Percentiles rank a stretch among this genome's conserved stretches.
phyloP scores from a whole-genome alignment of 2,113 vertebrate genomes.

The Oceanites oceanicus region DNA sequence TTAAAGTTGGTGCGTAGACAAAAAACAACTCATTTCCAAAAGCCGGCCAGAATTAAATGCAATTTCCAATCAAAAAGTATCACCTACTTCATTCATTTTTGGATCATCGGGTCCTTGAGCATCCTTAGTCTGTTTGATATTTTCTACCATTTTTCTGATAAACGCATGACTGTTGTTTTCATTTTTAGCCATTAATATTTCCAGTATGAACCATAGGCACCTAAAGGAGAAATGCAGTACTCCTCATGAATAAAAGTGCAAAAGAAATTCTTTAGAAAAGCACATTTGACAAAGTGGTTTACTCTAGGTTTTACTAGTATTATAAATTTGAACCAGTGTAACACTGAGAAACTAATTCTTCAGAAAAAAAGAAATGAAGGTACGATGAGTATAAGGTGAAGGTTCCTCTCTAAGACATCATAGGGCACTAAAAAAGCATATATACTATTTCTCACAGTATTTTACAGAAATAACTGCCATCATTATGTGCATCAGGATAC shows the following conservation, averaged over 20 bases:
- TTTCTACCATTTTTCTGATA: constrained; percentile 99
- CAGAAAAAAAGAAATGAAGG: neutral
- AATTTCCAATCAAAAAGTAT: neutral
- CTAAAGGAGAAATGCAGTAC: constrained; percentile 61
- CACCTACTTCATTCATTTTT: constrained; percentile 95
- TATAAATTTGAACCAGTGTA: neutral
- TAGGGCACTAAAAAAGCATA: neutral
- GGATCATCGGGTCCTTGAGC: constrained; percentile 89
- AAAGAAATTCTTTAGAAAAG: neutral
- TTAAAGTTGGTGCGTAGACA: neutral
- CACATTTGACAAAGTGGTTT: neutral
- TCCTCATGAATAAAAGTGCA: neutral
- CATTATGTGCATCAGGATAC: neutral
- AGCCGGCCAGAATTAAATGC: neutral
- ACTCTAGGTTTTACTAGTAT: neutral
- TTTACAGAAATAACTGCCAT: neutral
- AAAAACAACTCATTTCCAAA: neutral
- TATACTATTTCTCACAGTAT: neutral
- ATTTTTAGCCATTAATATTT: constrained; percentile 98
- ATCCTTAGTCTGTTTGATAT: constrained; percentile 98
- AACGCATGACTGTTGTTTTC: constrained; percentile 99
- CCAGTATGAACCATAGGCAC: constrained; percentile 97
- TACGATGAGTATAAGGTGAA: neutral
- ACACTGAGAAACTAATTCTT: neutral
- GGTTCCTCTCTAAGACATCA: neutral